Evolutionary conservation across 2,888 invertebrate genomes (phyloP).

Genomic region (Oithona nana): DNA sequence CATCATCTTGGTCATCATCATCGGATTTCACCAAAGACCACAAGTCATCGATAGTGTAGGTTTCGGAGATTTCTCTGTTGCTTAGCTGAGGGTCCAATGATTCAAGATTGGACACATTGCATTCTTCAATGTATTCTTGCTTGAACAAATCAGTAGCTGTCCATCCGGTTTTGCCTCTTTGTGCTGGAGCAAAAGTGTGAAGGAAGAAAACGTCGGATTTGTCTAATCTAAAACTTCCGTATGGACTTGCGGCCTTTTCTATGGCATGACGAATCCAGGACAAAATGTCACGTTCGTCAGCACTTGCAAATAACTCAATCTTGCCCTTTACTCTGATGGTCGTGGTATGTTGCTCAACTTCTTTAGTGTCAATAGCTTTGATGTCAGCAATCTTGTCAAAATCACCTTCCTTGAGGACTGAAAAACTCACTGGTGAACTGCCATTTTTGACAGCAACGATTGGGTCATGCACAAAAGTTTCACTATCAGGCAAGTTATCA

Average conservation of each 20-base stretch:
- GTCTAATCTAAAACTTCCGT: neutral
- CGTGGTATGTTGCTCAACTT: neutral
- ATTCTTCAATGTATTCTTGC: neutral
- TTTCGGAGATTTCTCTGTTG: neutral
- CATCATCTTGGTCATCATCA: constrained; percentile 1
- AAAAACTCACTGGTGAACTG: neutral
- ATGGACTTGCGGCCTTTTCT: constrained; percentile 8
- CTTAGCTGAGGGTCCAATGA: neutral
- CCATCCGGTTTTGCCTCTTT: neutral
- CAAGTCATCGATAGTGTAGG: neutral
- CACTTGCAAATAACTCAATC: neutral
- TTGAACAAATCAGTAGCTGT: neutral
- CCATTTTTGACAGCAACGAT: neutral
- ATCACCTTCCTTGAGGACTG: neutral
- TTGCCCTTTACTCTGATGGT: neutral
- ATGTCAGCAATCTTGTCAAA: neutral
- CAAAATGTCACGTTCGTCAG: neutral
- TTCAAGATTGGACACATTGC: neutral
- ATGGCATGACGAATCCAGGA: neutral
- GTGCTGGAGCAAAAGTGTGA: neutral
- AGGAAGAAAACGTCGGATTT: constrained; percentile 11
- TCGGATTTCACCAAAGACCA: neutral
- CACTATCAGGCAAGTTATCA: neutral
- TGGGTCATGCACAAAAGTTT: neutral
- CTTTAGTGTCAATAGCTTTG: neutral